Base-by-base conservation (phyloP, 2,888 invertebrate species). In the Halocaridina rubra region DNA sequence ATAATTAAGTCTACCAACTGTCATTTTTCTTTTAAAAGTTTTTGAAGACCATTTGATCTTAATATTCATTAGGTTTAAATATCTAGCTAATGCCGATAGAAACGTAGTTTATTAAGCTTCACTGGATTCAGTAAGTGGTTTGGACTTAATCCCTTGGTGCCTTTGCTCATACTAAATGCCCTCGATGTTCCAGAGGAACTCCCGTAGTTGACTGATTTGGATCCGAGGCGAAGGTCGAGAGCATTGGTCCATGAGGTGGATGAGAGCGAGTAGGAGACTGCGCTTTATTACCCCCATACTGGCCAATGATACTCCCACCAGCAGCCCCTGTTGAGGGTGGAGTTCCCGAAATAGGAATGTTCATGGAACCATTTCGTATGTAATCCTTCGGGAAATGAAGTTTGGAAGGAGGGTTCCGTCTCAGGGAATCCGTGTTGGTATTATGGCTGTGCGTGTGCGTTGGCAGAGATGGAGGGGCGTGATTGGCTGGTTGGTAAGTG, bases 361-460 rank as follows among this genome's bases (percentile, higher is more conserved):
- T 84, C 86, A 86, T 86, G 30, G 88, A 88, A 32, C 88, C 88
- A 61, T 88, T 88, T 4, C 88, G 76, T 57, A 88, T 88, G 75
- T 88, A 88, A 64, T 88, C 88, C 77, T 88, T 88, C 5, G 88
- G 88, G 75, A 88, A 88, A 61, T 88, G 88, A 1, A 88, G 78
- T 57, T 88, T 88, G 22, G 85, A 82, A 16, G 85, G 85, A 16
- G 59, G 80, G 46, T 81, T 86, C 22, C 88, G 76, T 32, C 84
- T 80, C 13, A 85, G 77, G 16, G 87, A 87, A 2, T 80, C 87
- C 72, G 85, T 85, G 59, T 79, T 79, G 32, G 81, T 81, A 46
- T 46, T 72, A 76, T 46, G 76, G 84, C 78, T 39, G 80, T 67
- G 80, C 64, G 69, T 46, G 71, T 80, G 80, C 76, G 85, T 75